These are phyloP conservation scores for Ophonus ardosiacus DNA, from an alignment of 2,888 invertebrate species.

Conservation along the genomic window DNA sequence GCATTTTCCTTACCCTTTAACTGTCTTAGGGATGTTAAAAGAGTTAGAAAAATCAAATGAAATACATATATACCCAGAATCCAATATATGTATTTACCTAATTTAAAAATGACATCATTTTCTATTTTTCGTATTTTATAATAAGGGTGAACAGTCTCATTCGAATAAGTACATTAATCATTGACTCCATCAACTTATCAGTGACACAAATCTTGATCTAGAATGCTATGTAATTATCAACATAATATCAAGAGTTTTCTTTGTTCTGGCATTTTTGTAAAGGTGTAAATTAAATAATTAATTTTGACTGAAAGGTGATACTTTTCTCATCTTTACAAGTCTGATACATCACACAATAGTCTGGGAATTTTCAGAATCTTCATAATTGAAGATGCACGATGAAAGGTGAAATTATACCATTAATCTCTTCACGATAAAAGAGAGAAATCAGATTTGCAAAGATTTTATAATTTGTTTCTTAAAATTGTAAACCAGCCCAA, in stretches of 20 bases:
- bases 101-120: no score
- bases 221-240: neutral
- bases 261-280: conserved; percentile 4
- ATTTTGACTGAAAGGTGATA: conserved; percentile 18
- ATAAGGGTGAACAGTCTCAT: neutral
- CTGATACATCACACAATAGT: neutral
- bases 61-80: no score
- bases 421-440: no score
- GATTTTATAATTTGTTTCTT: no score
- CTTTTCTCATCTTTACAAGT: neutral
- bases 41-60: no score
- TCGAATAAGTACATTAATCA: conserved; percentile 11
- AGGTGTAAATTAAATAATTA: conserved; percentile 9
- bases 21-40: no score
- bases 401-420: neutral
- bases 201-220: conserved; percentile 32
- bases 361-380: neutral
- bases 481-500: no score
- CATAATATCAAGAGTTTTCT: conserved; percentile 17
- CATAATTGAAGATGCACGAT: neutral
- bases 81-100: no score
- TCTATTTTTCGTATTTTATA: neutral
- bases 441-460: no score
- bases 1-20: neutral
- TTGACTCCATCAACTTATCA: conserved; percentile 7